phyloP scores from a whole-genome alignment of 2,113 vertebrate genomes.

The Hippocampus barbouri region DNA sequence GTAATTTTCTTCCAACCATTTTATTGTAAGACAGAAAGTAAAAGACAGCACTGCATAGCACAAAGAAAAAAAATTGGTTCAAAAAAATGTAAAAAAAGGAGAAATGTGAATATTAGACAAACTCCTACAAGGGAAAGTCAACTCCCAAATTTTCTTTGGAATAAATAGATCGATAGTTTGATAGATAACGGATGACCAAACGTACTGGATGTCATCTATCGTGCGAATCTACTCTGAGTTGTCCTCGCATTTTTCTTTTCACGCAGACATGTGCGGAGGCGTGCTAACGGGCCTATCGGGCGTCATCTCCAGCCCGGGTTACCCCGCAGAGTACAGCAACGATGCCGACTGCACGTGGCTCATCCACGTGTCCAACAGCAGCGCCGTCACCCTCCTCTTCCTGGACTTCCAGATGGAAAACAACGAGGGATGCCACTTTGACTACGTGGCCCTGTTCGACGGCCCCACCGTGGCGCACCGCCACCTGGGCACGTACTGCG shows the following conservation, averaged over 20 bases:
- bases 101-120: too few relatives aligned
- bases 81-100: too few relatives aligned
- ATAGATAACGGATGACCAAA: not conserved
- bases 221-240: not conserved
- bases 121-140: too few relatives aligned
- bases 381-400: constrained; percentile 82
- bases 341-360: constrained; percentile 88
- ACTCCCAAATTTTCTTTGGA: too few relatives aligned
- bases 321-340: constrained; percentile 90
- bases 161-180: not conserved
- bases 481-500: constrained; percentile 81
- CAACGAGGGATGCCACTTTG: constrained; percentile 84
- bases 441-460: constrained; percentile 87
- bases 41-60: too few relatives aligned
- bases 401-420: constrained; percentile 92
- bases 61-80: too few relatives aligned
- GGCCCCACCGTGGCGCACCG: constrained; percentile 71
- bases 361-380: constrained; percentile 72
- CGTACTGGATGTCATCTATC: not conserved
- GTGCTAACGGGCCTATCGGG: constrained; percentile 88
- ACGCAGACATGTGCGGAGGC: constrained; percentile 85
- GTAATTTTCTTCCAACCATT: too few relatives aligned
- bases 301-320: constrained; percentile 88
- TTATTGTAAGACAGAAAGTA: too few relatives aligned
- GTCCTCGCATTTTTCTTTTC: not conserved